Base-by-base conservation (phyloP, 37 sponge, comb jelly and placozoan genomes). In the Sycon ciliatum region DNA sequence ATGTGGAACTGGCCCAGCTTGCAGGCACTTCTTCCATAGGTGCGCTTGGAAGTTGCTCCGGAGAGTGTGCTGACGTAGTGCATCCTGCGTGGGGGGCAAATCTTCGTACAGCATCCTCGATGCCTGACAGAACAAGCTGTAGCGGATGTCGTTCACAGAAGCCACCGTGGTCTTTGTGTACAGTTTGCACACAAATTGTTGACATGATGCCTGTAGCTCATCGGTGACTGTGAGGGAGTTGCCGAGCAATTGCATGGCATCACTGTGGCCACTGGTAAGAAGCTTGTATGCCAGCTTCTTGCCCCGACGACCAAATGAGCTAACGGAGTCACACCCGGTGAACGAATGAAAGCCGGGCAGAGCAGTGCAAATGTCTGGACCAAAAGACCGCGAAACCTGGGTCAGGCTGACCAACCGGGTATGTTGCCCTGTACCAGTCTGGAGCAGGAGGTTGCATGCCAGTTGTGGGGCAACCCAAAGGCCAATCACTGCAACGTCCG, bases 1-100 rank as follows among this genome's bases (percentile, higher is more conserved):
- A 13, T 20, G 18, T 13, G 53, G 53, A 46, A 46, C 53, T 20
- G 53, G 18, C 53, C 63, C 32, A 60, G 24, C 7, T 24, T 60
- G 31, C 11, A 60, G 32, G 16, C 31, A 22, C 27, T 24, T 7
- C 26, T 60, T 22, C 63, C 63, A 60, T 11, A 60, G 27, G 9
- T 22, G 26, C 32, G 63, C 63, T 60, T 60, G 26, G n/a, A n/a
- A n/a, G n/a, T n/a, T n/a, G 63, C 49, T 42, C 13, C 49, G 49
- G 49, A 9, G 49, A 13, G 13, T 13, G 13, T 42, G 49, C 13
- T 42, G 49, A 42, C 9, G 13, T 18, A 42, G 13, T 42, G 49
- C 49, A 13, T 42, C 49, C 9, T 13, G 49, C 13, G 49, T 42
- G 9, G 49, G 49, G 13, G 49, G 49, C 13, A 42, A 42, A 42